Evolutionary conservation across 2,888 invertebrate species (phyloP).

Genomic region (Erebia palarica): DNA sequence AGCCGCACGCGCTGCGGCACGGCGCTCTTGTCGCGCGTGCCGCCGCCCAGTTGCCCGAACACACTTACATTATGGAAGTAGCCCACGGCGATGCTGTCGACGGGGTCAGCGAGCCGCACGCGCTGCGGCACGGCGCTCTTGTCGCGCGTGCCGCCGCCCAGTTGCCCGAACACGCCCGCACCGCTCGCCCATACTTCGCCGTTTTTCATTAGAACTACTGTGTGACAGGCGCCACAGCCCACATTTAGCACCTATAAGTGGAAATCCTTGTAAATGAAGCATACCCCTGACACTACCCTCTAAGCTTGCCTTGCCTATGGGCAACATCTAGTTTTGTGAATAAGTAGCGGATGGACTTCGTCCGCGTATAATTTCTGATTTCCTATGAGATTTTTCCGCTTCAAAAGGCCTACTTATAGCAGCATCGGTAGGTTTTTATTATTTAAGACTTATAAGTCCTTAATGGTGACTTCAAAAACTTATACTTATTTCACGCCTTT

Average conservation of each 20-base stretch:
- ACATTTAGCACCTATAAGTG: conserved; percentile 55
- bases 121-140: conserved; percentile 85
- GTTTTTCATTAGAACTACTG: conserved; percentile 84
- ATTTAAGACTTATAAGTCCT: too few species aligned
- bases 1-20: conserved; percentile 78
- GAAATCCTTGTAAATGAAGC: background rate
- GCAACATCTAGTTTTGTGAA: too few species aligned
- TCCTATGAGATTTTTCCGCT: too few species aligned
- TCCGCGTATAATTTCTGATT: too few species aligned
- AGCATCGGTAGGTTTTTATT: too few species aligned
- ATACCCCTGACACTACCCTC: too few species aligned
- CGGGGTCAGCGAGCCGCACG: conserved; percentile 62
- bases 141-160: conserved; percentile 81
- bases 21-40: conserved; percentile 83
- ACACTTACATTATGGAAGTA: conserved; percentile 82
- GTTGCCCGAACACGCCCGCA: conserved; percentile 90
- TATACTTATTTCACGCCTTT: too few species aligned
- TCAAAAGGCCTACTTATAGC: too few species aligned
- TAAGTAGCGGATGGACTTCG: too few species aligned
- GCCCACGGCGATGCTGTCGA: conserved; percentile 79
- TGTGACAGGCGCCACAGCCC: conserved; percentile 88
- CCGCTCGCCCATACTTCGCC: conserved; percentile 88
- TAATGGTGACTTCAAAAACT: too few species aligned
- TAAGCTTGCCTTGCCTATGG: too few species aligned
- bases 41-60: conserved; percentile 73